phyloP scores from a whole-genome alignment of 2,797 vertebrate species.

The Pseudocheirus occidentalis region DNA sequence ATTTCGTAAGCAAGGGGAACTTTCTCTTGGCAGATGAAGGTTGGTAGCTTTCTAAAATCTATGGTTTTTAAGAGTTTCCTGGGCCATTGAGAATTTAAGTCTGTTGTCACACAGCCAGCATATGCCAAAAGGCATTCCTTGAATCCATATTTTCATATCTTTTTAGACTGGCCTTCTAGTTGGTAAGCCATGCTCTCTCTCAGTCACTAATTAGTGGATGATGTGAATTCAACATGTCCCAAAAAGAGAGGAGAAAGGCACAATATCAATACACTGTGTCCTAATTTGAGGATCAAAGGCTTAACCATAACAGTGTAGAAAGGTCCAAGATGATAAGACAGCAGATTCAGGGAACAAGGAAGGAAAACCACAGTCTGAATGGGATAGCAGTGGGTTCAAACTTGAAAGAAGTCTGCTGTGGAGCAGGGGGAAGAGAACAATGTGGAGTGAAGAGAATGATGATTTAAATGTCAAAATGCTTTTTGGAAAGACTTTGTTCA shows the following conservation, averaged over 20 bases:
- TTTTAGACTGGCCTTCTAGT: background rate
- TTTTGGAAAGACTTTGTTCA: background rate
- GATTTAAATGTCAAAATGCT: background rate
- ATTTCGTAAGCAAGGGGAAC: background rate
- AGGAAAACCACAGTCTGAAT: background rate
- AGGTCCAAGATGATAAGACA: background rate
- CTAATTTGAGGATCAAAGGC: background rate
- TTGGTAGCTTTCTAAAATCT: background rate
- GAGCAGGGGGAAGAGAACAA: background rate
- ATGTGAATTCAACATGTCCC: background rate
- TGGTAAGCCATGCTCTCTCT: background rate
- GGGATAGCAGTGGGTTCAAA: background rate
- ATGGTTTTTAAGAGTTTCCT: background rate
- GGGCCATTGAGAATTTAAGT: background rate
- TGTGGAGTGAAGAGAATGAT: background rate
- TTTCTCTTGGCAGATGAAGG: background rate
- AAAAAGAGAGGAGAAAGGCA: background rate
- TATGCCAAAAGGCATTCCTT: background rate
- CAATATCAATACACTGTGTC: background rate
- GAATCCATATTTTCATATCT: background rate
- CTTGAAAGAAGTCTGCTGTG: background rate
- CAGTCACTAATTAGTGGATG: background rate
- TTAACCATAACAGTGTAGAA: background rate
- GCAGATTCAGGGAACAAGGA: background rate
- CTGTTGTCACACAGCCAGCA: background rate